Evolutionary conservation across 92 coral and sea anemone genomes (phyloP), one percentile per base, ranked within the genome.

Genomic region (Hydrozoanthus gracilis): DNA sequence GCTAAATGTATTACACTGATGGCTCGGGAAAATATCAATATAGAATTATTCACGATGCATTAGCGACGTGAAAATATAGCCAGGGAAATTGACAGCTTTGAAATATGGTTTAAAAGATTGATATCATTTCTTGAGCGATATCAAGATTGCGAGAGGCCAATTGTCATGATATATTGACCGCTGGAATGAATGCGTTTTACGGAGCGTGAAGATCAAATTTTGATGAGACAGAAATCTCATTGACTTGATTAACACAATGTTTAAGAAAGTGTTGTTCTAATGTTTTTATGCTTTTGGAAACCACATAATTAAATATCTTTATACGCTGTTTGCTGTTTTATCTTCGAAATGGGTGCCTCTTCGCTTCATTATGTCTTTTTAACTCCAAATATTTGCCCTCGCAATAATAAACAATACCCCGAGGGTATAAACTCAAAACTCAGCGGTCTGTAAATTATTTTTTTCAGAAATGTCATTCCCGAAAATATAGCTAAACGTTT

Each of bases 21-120:
- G 35, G 82, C 50, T 18, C 44, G 49, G 14, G 5, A 68, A 68
- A 6, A 68, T 68, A 68, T 76, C 82, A 52, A 16, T 51, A 13
- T 9, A 55, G 45, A 10, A 46, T 64, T 79, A 62, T 79, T 13
- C 72, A 64, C 72, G 62, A 79, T 64, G 62, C 85, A 80, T 62
- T 51, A 47, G 73, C 15, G 73, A 9, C 44, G 61, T 62, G 58
- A 80, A 64, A 67, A 80, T 7, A 47, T 13, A 46, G 85, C 64
- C 85, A 80, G 66, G 74, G 12, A 20, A 68, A 27, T n/a, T 12
- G 11, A 27, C 44, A 3, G 68, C 15, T 14, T 14, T 62, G 68
- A 62, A 14, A 68, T 8, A 20, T 68, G 73, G 62, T n/a, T 79
- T 79, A 54, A 55, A 44, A 79, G 85, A 80, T 80, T n/a, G 73